Evolutionary conservation across 2,888 invertebrate species (phyloP), one percentile per base, ranked within the genome.

Genomic region (Crocallis elinguaria): DNA sequence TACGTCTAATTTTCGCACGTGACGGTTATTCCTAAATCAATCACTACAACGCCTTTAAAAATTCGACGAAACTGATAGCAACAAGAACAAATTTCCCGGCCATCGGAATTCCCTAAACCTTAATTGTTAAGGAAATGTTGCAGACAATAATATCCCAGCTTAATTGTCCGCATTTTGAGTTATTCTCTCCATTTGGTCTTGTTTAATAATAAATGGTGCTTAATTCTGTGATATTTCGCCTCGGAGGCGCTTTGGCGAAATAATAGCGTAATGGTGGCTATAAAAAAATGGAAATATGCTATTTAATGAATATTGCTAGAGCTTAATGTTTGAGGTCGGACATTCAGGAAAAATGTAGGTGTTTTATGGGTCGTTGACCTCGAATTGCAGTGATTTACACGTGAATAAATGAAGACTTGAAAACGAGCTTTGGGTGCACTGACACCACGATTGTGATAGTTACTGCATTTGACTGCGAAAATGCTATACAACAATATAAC

Each of bases 101-200:
- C 8, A 38, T 8, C 4, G 45, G 11, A 38, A 35, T 16, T 19
- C 37, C 17, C 53, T 35, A 29, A 41, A 45, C 52, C 66, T 68
- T 71, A 69, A 74, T 69, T 70, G 68, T 57, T 37, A 52, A 62
- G 53, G 50, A 62, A 57, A 66, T 51, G 44, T 58, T 59, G 57
- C 44, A 57, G 45, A 56, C 49, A 56, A 56, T 35, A 49, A 49
- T 56, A 55, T 30, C 69, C 67, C 49, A 59, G 41, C 64, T 62
- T 71, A 77, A 79, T 75, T 75, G 73, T 73, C 66, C 64, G 66
- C 70, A 73, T 72, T 71, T 69, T 75, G 71, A 71, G 69, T 75
- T 72, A 73, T 74, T 66, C 56, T 57, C 66, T 58, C 57, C 62
- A 57, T 64, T 60, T 65, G 60, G 60, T 60, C 63, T 64, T 67